Base-by-base conservation (phyloP, 2,888 invertebrate species). In the Ennomos erosarius region DNA sequence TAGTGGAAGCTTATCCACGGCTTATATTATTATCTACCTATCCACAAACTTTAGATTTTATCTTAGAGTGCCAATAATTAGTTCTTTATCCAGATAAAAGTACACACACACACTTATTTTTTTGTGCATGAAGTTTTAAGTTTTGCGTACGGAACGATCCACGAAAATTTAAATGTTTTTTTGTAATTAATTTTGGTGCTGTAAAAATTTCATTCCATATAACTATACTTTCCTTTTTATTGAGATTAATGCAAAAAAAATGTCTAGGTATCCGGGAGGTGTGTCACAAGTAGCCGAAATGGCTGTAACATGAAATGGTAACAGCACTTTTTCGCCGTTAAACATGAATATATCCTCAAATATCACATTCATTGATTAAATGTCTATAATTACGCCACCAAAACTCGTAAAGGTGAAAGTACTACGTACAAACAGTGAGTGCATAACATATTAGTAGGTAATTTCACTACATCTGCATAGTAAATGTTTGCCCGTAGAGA, bases 381-480 rank as follows among this genome's bases (percentile, higher is more conserved):
- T 64, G 70, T 68, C 66, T 63, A 64, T 75, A 77, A 78, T 78
- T 78, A 75, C 63, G 52, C 68, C 68, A 69, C 70, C 63, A 68
- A 64, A 73, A 66, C 55, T 65, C 66, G 67, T 51, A 57, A 64
- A 59, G 69, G 77, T 65, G 79, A 78, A 78, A 78, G 79, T 77
- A 68, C 71, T 68, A 44, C 48, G 65, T 59, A 64, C 34, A 64
- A 65, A 61, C 55, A 68, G 59, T 43, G 65, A 67, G 67, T 63
- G 71, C 54, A 54, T 54, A 49, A 54, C 44, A 44, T 39, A 56
- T 75, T 63, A 72, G 62, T 58, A 62, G 66, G 60, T 68, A 74
- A 77, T 76, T 76, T 75, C 70, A 69, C 77, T 68, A 71, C 60
- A 70, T 75, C 76, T 73, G 63, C 69, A 65, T 70, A 67, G 67